Evolutionary conservation across 2,113 vertebrate genomes (phyloP).

Genomic region (Hucho hucho): DNA sequence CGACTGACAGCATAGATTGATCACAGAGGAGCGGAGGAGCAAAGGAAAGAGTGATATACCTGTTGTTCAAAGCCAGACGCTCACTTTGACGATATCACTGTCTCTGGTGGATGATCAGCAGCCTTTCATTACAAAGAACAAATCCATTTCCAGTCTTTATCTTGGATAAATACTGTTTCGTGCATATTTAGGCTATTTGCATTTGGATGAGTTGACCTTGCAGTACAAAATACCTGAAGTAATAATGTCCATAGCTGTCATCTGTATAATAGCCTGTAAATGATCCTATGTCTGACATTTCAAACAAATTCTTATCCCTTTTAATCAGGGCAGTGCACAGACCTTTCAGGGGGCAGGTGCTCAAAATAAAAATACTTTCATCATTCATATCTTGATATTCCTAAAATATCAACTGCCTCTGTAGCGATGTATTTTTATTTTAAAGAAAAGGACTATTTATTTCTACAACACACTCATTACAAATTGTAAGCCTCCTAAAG

Average conservation of each 20-base stretch:
- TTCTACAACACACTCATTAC: too few species aligned
- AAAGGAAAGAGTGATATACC: background rate
- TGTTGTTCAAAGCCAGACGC: constrained; percentile 6
- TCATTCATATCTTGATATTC: background rate
- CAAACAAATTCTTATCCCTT: background rate
- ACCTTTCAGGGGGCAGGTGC: background rate
- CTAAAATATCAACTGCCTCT: too few species aligned
- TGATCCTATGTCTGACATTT: background rate
- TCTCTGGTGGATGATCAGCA: background rate
- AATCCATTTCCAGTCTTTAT: background rate
- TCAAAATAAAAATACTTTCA: background rate
- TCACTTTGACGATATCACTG: constrained; percentile 3
- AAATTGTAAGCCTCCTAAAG: too few species aligned
- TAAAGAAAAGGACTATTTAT: too few species aligned
- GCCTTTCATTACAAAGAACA: background rate
- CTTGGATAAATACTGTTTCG: background rate
- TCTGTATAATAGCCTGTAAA: background rate
- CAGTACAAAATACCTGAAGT: background rate
- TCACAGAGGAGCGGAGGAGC: background rate
- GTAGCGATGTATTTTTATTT: too few species aligned
- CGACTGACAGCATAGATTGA: background rate
- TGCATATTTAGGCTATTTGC: background rate
- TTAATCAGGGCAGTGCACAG: background rate
- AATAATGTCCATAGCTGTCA: background rate
- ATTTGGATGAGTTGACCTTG: background rate